Percentiles rank a stretch among this genome's conserved stretches.
Conservation (phyloP, 2,797 vertebrate genomes). For the Acanthurus leucopareius region DNA sequence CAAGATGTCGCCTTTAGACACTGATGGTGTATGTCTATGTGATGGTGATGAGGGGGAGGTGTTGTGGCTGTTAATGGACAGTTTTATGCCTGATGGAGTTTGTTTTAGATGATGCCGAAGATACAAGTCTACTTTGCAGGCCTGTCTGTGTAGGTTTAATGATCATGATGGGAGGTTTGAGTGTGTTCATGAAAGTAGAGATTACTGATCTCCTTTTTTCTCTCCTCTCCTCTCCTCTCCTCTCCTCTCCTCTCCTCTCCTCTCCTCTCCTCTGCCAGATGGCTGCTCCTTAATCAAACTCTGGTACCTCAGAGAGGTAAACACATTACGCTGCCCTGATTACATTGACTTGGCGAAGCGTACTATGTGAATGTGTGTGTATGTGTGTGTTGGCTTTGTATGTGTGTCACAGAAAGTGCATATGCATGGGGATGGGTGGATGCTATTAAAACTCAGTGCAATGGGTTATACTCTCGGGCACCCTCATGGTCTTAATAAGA, state of each 20-base stretch:
- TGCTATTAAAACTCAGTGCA: constrained; percentile 40
- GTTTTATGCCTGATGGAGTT: constrained; percentile 65
- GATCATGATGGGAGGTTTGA: constrained; percentile 56
- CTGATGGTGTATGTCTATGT: constrained; percentile 28
- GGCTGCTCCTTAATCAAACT: constrained; percentile 81
- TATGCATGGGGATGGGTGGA: constrained; percentile 11
- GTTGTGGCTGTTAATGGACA: constrained; percentile 54
- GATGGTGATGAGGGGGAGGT: constrained; percentile 60
- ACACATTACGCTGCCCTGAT: constrained; percentile 82
- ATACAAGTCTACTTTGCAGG: constrained; percentile 45
- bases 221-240: constrained; percentile 33
- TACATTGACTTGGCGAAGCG: constrained; percentile 71
- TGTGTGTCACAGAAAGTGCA: constrained; percentile 17
- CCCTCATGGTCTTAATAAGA: constrained; percentile 21
- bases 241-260: constrained; percentile 17
- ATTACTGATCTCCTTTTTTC: constrained; percentile 1
- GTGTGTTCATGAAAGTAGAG: constrained; percentile 55
- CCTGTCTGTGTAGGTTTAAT: constrained; percentile 41
- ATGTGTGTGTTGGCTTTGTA: constrained; percentile 21
- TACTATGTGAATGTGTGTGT: constrained; percentile 17
- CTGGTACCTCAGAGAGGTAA: constrained; percentile 78
- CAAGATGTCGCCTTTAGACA: constrained; percentile 36
- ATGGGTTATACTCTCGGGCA: constrained; percentile 36
- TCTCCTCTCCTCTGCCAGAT: constrained; percentile 63
- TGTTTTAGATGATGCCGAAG: constrained; percentile 43